Base-by-base conservation (phyloP, 2,113 vertebrate species). In the Podarcis raffonei region DNA sequence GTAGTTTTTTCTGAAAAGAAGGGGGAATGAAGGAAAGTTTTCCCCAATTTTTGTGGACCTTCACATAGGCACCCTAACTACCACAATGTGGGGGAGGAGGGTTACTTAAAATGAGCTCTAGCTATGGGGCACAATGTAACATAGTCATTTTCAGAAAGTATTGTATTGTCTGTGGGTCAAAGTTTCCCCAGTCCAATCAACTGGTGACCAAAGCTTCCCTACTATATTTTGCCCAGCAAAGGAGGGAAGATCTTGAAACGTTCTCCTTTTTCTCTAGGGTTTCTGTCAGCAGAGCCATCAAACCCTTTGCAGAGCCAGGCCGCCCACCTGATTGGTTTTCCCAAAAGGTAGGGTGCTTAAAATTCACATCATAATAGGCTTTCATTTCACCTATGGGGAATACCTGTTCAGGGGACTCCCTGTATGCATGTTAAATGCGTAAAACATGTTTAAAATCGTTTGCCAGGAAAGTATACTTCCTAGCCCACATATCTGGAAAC, bases 301-400 rank as follows among this genome's bases (percentile, higher is more conserved):
- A 99, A 93, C 98, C 99, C 76, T 99, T 99, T 95, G 98, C 99
- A 90, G 99, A 99, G 94, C 94, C 98, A 42, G 99, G 98, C 75
- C 98, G 99, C 37, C 99, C 99, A 85, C 98, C 99, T 85, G 99
- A 99, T 94, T 99, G 99, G 99, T 99, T 99, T 96, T 99, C 99
- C 82, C 99, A 99, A 90, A 99, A 99, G 98, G 99, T 99, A 95
- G 96, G 93, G 85, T 75, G 57, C 6, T 69, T 86, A 16, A 1
- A 32, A 74, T 57, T 65, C 69, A 90, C 71, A 75, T 84, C 78
- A 78, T 83, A 72, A 11, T 8, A 0, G 4, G 1, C 71, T 90
- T 25, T 90, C 12, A 2, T 4, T 59, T 74, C 22, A 20, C 57
- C 35, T 18, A 22, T 35, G 4, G 7, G 68, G 5, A 72, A 23